Conservation (phyloP, 2,797 vertebrate genomes). For the Spatula clypeata region DNA sequence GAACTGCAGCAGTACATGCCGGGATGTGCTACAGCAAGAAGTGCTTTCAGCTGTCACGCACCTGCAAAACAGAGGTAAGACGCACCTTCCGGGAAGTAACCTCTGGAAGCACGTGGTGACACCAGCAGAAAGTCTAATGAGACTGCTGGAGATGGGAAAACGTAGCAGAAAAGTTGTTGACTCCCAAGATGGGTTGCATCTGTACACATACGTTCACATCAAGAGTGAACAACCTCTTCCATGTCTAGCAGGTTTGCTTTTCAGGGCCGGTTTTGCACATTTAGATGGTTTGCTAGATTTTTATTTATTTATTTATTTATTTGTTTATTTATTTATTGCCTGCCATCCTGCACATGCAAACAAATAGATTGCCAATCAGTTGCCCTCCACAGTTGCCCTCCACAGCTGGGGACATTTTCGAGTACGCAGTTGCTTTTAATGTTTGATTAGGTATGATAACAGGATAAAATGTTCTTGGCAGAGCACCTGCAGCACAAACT, state of each 20-base stretch:
- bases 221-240: not conserved
- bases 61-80: not conserved
- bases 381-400: not conserved
- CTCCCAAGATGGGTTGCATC: not conserved
- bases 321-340: not conserved
- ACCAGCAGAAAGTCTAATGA: not conserved
- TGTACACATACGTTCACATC: rapidly evolving
- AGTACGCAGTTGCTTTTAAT: conserved; percentile 24
- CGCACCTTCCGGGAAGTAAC: not conserved
- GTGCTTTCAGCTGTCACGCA: rapidly evolving
- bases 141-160: not conserved
- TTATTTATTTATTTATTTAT: not conserved
- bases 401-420: not conserved
- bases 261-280: not conserved
- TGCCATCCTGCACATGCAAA: not conserved
- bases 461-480: conserved; percentile 41
- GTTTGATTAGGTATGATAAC: conserved; percentile 61
- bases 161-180: not conserved
- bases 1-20: rapidly evolving
- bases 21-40: not conserved
- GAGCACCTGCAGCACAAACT: not conserved
- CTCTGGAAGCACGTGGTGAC: not conserved
- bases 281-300: not conserved
- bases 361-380: not conserved
- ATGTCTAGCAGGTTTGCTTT: not conserved